Evolutionary conservation across 2,797 vertebrate genomes (phyloP).

Genomic region (Balearica regulorum): DNA sequence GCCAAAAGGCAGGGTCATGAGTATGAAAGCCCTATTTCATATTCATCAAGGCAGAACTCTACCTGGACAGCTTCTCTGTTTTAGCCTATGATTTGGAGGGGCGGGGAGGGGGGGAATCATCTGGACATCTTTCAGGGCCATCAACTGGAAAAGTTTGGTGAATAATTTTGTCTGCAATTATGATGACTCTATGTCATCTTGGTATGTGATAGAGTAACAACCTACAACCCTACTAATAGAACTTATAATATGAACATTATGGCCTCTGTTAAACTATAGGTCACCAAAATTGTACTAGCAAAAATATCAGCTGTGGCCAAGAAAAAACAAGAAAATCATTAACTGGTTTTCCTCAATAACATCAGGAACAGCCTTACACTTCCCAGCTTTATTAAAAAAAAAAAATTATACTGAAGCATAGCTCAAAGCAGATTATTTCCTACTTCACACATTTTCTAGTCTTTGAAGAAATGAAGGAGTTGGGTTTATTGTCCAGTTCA

Average conservation of each 20-base stretch:
- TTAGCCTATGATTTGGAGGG: neutral
- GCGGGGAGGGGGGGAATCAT: accelerated
- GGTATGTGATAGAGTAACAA: neutral
- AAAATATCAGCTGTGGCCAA: neutral
- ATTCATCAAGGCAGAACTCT: neutral
- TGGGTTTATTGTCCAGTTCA: neutral
- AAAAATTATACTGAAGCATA: neutral
- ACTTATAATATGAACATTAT: neutral
- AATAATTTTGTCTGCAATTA: neutral
- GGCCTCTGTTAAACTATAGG: neutral
- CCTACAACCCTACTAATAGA: neutral
- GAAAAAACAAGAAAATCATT: neutral
- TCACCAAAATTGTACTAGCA: neutral
- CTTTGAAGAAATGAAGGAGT: neutral
- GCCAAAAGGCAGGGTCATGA: neutral
- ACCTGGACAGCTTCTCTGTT: neutral
- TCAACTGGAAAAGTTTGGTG: neutral
- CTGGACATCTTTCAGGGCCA: neutral
- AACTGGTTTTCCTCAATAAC: neutral
- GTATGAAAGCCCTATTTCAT: neutral
- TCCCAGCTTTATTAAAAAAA: neutral
- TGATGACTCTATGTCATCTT: neutral
- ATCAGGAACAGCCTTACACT: neutral
- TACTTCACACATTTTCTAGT: neutral
- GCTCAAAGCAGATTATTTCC: neutral